Base-by-base conservation (phyloP, 2,113 vertebrate genomes). In the Myanophis thanlyinensis region DNA sequence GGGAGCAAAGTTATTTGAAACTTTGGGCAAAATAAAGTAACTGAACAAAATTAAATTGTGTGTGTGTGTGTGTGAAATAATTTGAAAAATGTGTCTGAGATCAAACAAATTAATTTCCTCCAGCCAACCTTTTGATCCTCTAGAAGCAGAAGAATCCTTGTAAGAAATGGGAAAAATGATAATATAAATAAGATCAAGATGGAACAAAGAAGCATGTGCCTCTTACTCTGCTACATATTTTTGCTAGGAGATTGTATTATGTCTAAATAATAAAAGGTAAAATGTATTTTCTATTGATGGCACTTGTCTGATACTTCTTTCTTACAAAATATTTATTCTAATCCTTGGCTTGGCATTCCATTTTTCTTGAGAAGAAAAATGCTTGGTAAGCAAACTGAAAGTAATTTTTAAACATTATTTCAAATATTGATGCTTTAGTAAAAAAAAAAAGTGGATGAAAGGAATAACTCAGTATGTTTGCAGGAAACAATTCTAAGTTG, bases 71-170 rank as follows among this genome's bases (percentile, higher is more conserved):
- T 48, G 84, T 94, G 85, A 89, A 96, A 52, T 95, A 95, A 94
- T 93, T 95, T 90, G 85, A 89, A 56, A 85, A 44, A 5, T 88
- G 20, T 92, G 15, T 0, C 0, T 92, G 73, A 87, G 52, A 95
- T 93, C 56, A 85, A 13, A 48, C 10, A n/a, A 89, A 93, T n/a
- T 35, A 87, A 10, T 52, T 94, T 44, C 51, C 85, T 92, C 93
- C 51, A 93, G 48, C 92, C 87, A 87, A 90, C 85, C n/a, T 88
- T 95, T 93, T 94, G 85, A 95, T 95, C 54, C 20, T 95, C 86
- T 95, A 95, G 87, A 94, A 89, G 44, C 0, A 0, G 87, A 92
- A 85, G 12, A 90, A 92, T 44, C 2, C 1, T 23, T 73, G 86
- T 62, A 86, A 91, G 54, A 92, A 35, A 48, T 87, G n/a, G 93